A percentile compares a stretch with the other conserved stretches of the same genome.
Conservation (phyloP, 2,797 vertebrate genomes). For the Hydrocynus forskahlii region DNA sequence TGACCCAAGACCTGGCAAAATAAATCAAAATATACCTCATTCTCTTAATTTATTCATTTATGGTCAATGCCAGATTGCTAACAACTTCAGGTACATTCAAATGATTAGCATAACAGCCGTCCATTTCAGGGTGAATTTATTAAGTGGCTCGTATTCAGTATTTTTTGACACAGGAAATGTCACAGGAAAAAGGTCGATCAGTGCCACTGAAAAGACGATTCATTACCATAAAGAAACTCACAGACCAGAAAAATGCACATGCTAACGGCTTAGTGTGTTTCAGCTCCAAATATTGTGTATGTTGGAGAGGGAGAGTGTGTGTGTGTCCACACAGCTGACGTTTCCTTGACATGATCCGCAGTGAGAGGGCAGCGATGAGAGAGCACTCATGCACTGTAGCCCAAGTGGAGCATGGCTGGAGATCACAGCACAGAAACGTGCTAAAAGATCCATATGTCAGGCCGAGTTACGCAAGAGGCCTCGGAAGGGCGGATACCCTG, state of each 20-base stretch:
- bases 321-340: conserved; percentile 16
- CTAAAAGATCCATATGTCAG: conserved; percentile 55
- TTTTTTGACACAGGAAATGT: no score
- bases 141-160: no score
- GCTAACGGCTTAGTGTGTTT: conserved; percentile 4
- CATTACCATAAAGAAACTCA: conserved; percentile 22
- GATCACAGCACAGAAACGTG: conserved; percentile 44
- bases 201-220: not conserved
- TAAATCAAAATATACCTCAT: no score
- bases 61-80: no score
- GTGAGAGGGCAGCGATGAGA: conserved; percentile 32
- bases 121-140: no score
- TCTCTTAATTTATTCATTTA: no score
- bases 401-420: conserved; percentile 46
- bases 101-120: no score
- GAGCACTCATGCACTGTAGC: conserved; percentile 23
- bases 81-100: no score
- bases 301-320: conserved; percentile 15
- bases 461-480: conserved; percentile 49
- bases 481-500: conserved; percentile 39
- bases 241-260: conserved; percentile 18
- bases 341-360: conserved; percentile 51
- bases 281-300: not conserved
- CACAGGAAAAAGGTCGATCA: not conserved
- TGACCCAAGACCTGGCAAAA: no score